Conservation (phyloP, 2,113 vertebrate species). For the Struthidea cinerea region DNA sequence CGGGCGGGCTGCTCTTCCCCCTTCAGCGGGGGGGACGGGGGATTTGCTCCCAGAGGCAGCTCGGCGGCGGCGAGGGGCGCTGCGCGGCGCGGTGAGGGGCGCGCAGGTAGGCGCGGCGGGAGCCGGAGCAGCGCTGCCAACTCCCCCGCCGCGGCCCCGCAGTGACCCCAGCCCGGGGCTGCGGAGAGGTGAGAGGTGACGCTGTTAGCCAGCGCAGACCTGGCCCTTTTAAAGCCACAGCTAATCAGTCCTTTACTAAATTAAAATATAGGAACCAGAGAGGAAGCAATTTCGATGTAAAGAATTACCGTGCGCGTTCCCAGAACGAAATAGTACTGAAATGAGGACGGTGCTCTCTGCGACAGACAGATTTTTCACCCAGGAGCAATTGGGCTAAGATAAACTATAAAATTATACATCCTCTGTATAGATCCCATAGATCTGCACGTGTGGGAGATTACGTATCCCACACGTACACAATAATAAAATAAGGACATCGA, state of each 20-base stretch:
- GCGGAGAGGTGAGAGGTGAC: slow-evolving; percentile 58
- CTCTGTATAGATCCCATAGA: not conserved
- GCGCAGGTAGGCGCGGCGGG: not conserved
- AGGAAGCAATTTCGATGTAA: slow-evolving; percentile 60
- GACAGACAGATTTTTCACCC: not conserved
- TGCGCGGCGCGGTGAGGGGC: not conserved
- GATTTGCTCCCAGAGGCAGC: not conserved
- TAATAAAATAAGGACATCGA: not conserved
- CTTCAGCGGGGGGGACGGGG: not conserved
- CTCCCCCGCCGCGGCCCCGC: slow-evolving; percentile 44
- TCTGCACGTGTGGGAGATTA: not conserved
- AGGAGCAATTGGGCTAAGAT: not conserved
- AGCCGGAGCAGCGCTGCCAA: not conserved
- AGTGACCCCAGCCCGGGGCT: slow-evolving; percentile 48
- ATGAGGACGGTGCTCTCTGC: not conserved
- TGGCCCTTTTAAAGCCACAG: slow-evolving; percentile 57
- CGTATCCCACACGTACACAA: not conserved
- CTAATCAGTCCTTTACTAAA: slow-evolving; percentile 58
- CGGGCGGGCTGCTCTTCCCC: not conserved
- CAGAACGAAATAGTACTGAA: not conserved
- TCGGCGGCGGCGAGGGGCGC: not conserved
- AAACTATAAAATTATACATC: not conserved
- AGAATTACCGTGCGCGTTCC: not conserved
- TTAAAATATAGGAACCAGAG: slow-evolving; percentile 42
- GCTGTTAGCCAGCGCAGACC: slow-evolving; percentile 26